Base-by-base conservation (phyloP, 2,888 invertebrate genomes). In the Dicranocentrus wangi region DNA sequence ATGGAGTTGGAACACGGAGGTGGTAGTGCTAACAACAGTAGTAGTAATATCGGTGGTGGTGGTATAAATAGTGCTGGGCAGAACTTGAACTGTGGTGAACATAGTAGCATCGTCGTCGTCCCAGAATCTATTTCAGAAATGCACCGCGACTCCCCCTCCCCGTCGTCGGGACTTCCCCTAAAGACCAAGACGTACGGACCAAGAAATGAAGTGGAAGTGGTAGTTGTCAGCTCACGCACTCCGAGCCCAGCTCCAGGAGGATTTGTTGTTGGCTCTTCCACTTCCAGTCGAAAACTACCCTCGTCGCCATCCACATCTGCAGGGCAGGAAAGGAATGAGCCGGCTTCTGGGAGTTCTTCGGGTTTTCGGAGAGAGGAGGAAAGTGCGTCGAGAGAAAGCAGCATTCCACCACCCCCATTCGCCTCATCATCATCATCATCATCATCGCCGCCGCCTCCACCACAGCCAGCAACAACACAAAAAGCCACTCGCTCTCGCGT, bases 121-220 rank as follows among this genome's bases (percentile, higher is more conserved):
- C n/a, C n/a, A 76, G 55, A 76, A 42, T 65, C 65, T 66, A 60
- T 66, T 65, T 82, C 82, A 39, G 72, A 73, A 72, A 75, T 82
- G 77, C 58, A 71, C 58, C 71, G 81, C 51, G 68, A 82, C 82
- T 82, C 82, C 72, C 82, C 82, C 82, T 19, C 73, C 77, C 83
- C 81, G 55, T 72, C 76, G 71, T 68, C 76, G 71, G 79, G 79
- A 27, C 19, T 81, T 65, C 82, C 85, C 47, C 81, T 84, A 42
- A 85, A 85, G 58, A 85, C 85, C 8, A 85, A 84, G 78, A 85
- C 84, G 3, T 84, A 85, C 72, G 85, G 85, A 53, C 71, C 84
- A 32, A 71, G 85, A 15, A 86, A 86, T 72, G 85, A 86, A 83
- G 85, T 86, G 23, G 86, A 86, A 85, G 85, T 86, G 25, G 85